A percentile compares a stretch with the other conserved stretches of the same genome.
phyloP scores from a whole-genome alignment of 1,140 invertebrate species.

The Diorhabda sublineata region DNA sequence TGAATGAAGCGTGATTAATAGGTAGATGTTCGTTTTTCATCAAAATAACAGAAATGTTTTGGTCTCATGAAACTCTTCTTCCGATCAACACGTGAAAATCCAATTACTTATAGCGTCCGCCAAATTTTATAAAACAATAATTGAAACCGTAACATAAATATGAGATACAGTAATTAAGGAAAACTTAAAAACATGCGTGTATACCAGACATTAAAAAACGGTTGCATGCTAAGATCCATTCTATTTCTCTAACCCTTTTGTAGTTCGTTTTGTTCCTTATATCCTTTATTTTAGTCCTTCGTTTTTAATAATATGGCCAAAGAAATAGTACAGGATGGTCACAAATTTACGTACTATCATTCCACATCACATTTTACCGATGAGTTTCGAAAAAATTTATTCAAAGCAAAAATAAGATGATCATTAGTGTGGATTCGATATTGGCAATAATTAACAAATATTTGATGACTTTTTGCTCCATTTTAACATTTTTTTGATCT shows the following conservation, averaged over 20 bases:
- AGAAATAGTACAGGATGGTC: constrained; percentile 12
- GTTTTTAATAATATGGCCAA: constrained; percentile 18
- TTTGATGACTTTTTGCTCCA: too few species aligned
- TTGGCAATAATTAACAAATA: too few species aligned
- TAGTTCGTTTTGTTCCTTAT: constrained; percentile 21
- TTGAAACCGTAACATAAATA: constrained; percentile 20
- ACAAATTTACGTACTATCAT: too few species aligned
- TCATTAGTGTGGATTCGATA: too few species aligned
- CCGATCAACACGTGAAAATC: constrained; percentile 15
- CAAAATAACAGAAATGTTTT: neutral
- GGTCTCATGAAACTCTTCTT: neutral
- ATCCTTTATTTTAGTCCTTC: constrained; percentile 14
- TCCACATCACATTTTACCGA: too few species aligned
- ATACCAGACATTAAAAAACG: constrained; percentile 29
- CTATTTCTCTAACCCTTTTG: constrained; percentile 22
- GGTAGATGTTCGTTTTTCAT: neutral
- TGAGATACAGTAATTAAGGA: constrained; percentile 27
- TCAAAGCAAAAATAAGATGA: too few species aligned
- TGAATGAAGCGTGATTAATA: neutral
- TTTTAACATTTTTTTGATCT: too few species aligned
- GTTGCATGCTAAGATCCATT: constrained; percentile 26
- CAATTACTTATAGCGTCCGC: constrained; percentile 17
- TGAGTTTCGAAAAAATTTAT: too few species aligned
- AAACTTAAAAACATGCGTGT: constrained; percentile 29
- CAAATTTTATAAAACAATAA: constrained; percentile 22